These are phyloP conservation scores for Melikaiella ostensackeni DNA, from an alignment of 2,888 invertebrate genomes.

Conservation along the genomic window DNA sequence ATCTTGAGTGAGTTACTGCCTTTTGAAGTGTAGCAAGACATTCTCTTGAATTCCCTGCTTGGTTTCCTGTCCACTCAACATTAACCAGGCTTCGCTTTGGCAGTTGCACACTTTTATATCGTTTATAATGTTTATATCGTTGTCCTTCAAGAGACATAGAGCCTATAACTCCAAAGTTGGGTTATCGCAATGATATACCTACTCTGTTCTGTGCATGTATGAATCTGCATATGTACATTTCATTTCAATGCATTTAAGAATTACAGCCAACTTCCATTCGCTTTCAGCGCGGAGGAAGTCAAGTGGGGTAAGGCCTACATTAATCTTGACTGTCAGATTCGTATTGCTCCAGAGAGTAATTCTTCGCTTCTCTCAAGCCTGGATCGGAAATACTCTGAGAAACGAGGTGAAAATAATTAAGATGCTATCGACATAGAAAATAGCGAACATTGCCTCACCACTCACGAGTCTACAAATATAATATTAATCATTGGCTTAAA, in stretches of 20 bases:
- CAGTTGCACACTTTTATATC: slow-evolving; percentile 16
- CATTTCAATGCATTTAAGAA: slow-evolving; percentile 31
- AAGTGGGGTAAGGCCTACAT: slow-evolving; percentile 11
- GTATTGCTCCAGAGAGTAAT: slow-evolving; percentile 14
- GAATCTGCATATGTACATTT: slow-evolving; percentile 35
- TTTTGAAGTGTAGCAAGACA: slow-evolving; percentile 36
- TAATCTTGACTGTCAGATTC: slow-evolving; percentile 18
- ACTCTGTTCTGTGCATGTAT: slow-evolving; percentile 21
- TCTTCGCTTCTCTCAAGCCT: not conserved
- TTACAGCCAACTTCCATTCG: slow-evolving; percentile 5
- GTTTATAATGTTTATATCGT: not conserved
- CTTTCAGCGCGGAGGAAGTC: slow-evolving; percentile 9
- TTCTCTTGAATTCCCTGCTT: slow-evolving; percentile 17
- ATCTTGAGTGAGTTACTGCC: slow-evolving; percentile 38
- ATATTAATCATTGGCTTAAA: too few species aligned
- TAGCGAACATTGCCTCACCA: not conserved
- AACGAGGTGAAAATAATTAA: slow-evolving; percentile 9
- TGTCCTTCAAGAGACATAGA: slow-evolving; percentile 28
- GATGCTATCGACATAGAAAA: not conserved
- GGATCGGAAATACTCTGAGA: not conserved
- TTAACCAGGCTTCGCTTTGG: slow-evolving; percentile 23
- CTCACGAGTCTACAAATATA: too few species aligned
- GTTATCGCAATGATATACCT: slow-evolving; percentile 35
- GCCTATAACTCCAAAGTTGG: slow-evolving; percentile 22
- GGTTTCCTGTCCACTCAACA: slow-evolving; percentile 21